Evolutionary conservation across 1,140 invertebrate species (phyloP), one percentile per base, ranked within the genome.

Genomic region (Cotesia glomerata): DNA sequence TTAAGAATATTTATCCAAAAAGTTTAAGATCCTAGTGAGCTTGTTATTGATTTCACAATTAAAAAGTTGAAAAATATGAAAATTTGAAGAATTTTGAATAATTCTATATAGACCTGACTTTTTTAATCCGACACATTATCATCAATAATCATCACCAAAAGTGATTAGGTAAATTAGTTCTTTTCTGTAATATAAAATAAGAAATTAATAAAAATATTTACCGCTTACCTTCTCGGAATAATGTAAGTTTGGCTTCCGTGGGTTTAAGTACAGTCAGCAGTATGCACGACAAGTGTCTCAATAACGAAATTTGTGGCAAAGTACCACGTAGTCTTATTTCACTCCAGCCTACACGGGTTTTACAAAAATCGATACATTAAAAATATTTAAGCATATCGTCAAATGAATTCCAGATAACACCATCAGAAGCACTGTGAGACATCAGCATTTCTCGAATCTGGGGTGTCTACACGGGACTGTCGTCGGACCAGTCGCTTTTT

Each of bases 321-420:
- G 92, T 93, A 5, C 96, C 96, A 59, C 92, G 91, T 16, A 98
- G 86, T 72, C 97, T 89, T 14, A 96, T 92, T 88, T 98, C 97
- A 81, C 94, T 95, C 97, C 97, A 98, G 11, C 95, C 93, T 49
- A 90, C 91, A 49, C 95, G 90, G n/a, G 97, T 95, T 88, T 99
- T 98, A 83, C 97, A 99, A 72, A 99, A 97, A 85, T 99, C 97
- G 76, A 99, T 97, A 84, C 96, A 97, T 86, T 99, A 97, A 88
- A 99, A 99, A 84, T 98, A 97, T 91, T 93, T 95, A 32, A 97
- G 87, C 35, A 98, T 93, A 86, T 98, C 97, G 79, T 95, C 92
- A 81, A 98, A 98, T 5, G 95, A 95, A 83, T 99, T 99, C 98
- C 97, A 99, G 87, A 99, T 99, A 0, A 98, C 95, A 1, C 97